These are phyloP conservation scores for Zeuzera pyrina DNA, from an alignment of 2,888 invertebrate species.

Conservation along the genomic window DNA sequence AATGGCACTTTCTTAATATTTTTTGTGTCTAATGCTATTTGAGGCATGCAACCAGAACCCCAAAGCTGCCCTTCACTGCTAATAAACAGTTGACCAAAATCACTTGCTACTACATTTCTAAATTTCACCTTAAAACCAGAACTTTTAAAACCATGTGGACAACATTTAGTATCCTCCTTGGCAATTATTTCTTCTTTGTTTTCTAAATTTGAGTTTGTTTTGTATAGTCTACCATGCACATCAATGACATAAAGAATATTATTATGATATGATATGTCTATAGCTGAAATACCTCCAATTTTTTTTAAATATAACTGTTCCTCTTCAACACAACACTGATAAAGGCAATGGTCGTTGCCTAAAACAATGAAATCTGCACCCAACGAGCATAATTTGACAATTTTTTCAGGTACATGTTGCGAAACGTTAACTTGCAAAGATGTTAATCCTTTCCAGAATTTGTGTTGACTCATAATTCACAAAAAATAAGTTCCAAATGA, in stretches of 20 bases:
- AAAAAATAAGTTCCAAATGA: no score
- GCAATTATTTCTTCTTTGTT: conserved; percentile 74
- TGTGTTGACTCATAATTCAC: conserved; percentile 62
- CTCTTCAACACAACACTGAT: conserved; percentile 49
- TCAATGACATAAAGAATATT: conserved; percentile 75
- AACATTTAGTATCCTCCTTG: conserved; percentile 76
- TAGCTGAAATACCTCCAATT: conserved; percentile 66
- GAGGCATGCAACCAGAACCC: conserved; percentile 79
- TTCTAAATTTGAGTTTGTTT: conserved; percentile 69
- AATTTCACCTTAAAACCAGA: conserved; percentile 76
- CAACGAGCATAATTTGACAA: conserved; percentile 56
- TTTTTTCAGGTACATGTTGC: conserved; percentile 59
- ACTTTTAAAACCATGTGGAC: conserved; percentile 77
- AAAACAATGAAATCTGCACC: conserved; percentile 52
- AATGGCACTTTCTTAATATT: conserved; percentile 77
- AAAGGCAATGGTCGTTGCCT: conserved; percentile 61
- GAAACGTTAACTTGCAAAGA: conserved; percentile 39
- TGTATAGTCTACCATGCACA: conserved; percentile 74
- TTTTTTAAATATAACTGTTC: conserved; percentile 55
- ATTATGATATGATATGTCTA: conserved; percentile 76
- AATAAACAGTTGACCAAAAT: conserved; percentile 76
- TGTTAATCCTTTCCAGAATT: conserved; percentile 61
- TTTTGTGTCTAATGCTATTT: conserved; percentile 73
- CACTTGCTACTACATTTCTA: conserved; percentile 74
- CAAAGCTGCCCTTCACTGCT: conserved; percentile 79